Conservation (phyloP, 2,888 invertebrate genomes). For the Nomada hirtipes region DNA sequence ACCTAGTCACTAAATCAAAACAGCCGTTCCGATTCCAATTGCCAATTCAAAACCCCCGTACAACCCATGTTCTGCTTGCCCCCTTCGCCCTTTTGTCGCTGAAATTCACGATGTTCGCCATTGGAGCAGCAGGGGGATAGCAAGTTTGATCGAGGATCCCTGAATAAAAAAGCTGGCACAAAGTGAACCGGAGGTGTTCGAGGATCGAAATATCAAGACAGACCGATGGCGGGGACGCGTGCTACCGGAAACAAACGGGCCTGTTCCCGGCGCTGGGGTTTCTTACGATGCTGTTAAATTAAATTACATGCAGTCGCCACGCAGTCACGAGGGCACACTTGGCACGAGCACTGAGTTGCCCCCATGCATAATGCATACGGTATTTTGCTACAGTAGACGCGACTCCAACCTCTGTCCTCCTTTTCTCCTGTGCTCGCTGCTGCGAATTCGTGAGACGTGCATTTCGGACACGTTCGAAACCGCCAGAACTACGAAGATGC, state of each 20-base stretch:
- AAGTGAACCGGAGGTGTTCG: neutral
- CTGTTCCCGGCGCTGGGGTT: constrained; percentile 64
- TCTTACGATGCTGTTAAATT: constrained; percentile 82
- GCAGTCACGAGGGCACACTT: constrained; percentile 81
- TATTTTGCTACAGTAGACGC: constrained; percentile 79
- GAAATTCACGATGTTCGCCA: neutral
- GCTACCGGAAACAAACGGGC: constrained; percentile 57
- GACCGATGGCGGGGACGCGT: constrained; percentile 32
- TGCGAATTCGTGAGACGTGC: constrained; percentile 65
- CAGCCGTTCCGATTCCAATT: neutral
- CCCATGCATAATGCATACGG: constrained; percentile 82
- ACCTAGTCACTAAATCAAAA: constrained; percentile 22
- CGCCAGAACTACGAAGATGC: neutral
- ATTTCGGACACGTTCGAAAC: constrained; percentile 35
- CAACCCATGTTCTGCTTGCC: neutral
- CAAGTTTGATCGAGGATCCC: constrained; percentile 11
- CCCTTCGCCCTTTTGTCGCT: neutral
- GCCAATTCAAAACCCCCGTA: constrained; percentile 13
- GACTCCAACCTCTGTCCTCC: constrained; percentile 48
- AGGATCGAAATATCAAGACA: constrained; percentile 36
- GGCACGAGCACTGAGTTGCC: constrained; percentile 77
- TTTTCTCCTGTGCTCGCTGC: constrained; percentile 20
- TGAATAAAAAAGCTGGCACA: neutral
- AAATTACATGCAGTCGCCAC: constrained; percentile 81
- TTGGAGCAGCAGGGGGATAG: neutral